phyloP scores from a whole-genome alignment of 2,113 vertebrate species.

The Willisornis vidua region DNA sequence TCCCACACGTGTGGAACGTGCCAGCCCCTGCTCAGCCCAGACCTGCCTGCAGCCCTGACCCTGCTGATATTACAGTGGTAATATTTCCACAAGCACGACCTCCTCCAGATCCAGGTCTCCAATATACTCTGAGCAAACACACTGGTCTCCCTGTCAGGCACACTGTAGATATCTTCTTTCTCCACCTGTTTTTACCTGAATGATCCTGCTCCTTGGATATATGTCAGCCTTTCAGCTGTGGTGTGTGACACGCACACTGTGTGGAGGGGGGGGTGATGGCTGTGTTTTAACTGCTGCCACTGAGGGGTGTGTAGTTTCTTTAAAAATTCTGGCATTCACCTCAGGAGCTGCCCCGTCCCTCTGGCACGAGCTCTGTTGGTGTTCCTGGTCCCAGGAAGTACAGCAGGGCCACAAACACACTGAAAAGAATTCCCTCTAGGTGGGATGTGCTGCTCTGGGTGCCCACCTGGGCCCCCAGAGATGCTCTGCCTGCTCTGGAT shows the following conservation, averaged over 20 bases:
- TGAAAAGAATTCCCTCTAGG: rapidly evolving
- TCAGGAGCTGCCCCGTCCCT: background rate
- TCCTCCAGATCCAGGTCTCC: background rate
- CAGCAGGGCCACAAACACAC: background rate
- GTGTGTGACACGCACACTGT: rapidly evolving
- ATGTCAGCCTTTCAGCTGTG: rapidly evolving
- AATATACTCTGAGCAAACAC: slow-evolving; percentile 62
- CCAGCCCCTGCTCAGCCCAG: background rate
- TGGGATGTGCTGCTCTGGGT: background rate
- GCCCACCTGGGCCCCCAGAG: rapidly evolving
- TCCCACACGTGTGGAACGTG: background rate
- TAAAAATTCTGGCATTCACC: background rate
- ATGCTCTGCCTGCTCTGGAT: rapidly evolving
- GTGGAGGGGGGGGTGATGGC: background rate
- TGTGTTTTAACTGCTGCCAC: background rate
- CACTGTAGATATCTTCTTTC: slow-evolving; percentile 5
- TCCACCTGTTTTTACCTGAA: background rate
- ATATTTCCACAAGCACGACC: slow-evolving; percentile 43
- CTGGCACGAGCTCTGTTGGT: rapidly evolving
- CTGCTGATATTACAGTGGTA: background rate
- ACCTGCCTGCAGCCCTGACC: background rate
- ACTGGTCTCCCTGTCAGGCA: background rate
- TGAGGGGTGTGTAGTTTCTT: background rate
- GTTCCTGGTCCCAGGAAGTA: background rate
- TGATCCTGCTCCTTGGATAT: rapidly evolving